phyloP scores from a whole-genome alignment of 2,797 vertebrate species.

The Cichlasoma orientale region DNA sequence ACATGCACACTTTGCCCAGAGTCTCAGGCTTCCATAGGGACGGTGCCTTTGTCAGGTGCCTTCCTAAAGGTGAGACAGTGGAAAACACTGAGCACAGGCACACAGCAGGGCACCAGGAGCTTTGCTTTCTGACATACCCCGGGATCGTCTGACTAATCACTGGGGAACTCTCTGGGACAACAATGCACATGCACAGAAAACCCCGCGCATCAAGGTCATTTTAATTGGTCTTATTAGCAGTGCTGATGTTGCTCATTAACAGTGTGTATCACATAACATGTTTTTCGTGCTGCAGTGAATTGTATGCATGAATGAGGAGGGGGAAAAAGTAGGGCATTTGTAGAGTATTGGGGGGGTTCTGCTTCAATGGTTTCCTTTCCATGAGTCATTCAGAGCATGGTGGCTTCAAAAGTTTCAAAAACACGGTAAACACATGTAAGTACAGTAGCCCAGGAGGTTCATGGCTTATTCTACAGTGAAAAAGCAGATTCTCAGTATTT shows the following conservation, averaged over 20 bases:
- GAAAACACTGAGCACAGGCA: constrained; percentile 63
- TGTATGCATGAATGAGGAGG: constrained; percentile 36
- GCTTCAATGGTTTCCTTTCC: constrained; percentile 59
- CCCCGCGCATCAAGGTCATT: constrained; percentile 11
- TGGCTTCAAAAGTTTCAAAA: constrained; percentile 27
- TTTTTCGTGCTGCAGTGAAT: constrained; percentile 25
- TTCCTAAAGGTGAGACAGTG: constrained; percentile 69
- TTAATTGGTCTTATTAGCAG: constrained; percentile 1
- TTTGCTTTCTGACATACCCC: constrained; percentile 17
- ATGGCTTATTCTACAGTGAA: not conserved
- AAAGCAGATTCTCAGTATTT: not conserved
- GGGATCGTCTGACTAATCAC: constrained; percentile 51
- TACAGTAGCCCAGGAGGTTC: not conserved
- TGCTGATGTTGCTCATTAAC: not conserved
- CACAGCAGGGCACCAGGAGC: constrained; percentile 11
- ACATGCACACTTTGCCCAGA: constrained; percentile 17
- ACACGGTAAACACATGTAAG: constrained; percentile 25
- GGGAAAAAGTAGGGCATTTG: constrained; percentile 45
- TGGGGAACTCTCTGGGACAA: constrained; percentile 56
- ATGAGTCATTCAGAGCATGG: constrained; percentile 56
- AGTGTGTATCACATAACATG: not conserved
- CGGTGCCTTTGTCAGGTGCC: constrained; percentile 42
- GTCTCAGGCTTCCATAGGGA: constrained; percentile 28
- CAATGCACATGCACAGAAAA: constrained; percentile 40
- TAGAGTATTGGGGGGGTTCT: constrained; percentile 55